Conservation (phyloP, 2,888 invertebrate genomes). For the Ophion costatus region DNA sequence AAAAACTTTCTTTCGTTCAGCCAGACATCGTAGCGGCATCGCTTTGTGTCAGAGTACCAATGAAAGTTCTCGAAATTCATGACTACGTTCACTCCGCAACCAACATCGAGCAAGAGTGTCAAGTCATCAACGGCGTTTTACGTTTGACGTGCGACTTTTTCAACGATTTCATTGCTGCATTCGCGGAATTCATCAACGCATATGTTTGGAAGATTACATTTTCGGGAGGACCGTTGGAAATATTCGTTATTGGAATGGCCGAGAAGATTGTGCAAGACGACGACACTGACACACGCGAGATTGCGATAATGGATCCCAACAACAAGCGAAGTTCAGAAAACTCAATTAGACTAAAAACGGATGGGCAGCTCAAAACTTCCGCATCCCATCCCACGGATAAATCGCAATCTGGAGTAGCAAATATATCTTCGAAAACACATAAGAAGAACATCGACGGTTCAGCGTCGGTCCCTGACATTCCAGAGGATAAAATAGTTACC, state of each 20-base stretch:
- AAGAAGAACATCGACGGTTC: not conserved
- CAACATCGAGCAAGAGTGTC: not conserved
- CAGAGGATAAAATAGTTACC: constrained; percentile 3
- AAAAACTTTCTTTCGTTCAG: constrained; percentile 22
- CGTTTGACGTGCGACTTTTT: constrained; percentile 12
- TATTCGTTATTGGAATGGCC: constrained; percentile 23
- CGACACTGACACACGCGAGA: constrained; percentile 1
- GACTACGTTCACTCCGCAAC: constrained; percentile 38
- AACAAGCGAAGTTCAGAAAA: not conserved
- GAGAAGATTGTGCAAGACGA: constrained; percentile 21
- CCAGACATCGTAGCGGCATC: no score
- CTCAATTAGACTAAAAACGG: not conserved
- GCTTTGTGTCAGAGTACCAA: constrained; percentile 22
- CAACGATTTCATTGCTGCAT: constrained; percentile 19
- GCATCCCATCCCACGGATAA: not conserved
- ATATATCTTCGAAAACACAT: not conserved
- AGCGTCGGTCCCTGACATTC: not conserved
- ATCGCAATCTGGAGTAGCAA: not conserved
- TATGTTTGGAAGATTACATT: constrained; percentile 25
- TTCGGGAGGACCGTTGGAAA: not conserved
- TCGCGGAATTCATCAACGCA: constrained; percentile 3
- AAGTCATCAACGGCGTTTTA: not conserved
- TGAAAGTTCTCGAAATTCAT: not conserved
- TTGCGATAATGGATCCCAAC: not conserved
- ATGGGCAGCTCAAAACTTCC: constrained; percentile 14